A percentile compares a stretch with the other conserved stretches of the same genome.
Evolutionary conservation across 2,797 vertebrate genomes (phyloP).

Genomic region (Dendrocincla tyrannina): DNA sequence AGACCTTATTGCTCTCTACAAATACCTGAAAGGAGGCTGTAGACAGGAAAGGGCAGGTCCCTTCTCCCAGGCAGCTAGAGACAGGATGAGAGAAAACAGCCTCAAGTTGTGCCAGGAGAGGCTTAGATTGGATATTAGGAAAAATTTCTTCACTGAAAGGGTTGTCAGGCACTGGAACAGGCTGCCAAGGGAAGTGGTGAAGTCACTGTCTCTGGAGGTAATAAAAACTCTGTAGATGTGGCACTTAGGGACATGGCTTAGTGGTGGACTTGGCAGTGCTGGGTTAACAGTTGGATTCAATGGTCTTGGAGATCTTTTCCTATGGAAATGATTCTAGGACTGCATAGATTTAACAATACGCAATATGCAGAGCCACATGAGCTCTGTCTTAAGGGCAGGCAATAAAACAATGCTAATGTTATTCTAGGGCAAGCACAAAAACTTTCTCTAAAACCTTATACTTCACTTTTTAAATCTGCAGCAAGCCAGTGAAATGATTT

Average conservation of each 20-base stretch:
- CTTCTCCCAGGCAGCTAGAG: neutral
- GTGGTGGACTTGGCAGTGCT: neutral
- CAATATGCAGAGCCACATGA: neutral
- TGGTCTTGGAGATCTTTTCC: neutral
- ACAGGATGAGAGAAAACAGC: neutral
- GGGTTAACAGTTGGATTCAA: neutral
- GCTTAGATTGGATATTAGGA: neutral
- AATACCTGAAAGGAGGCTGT: neutral
- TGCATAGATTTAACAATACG: rapidly evolving
- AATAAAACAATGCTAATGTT: neutral
- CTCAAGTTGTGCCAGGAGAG: neutral
- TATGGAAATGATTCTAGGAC: neutral
- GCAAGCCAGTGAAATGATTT: neutral
- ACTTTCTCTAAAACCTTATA: neutral
- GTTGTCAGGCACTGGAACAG: neutral
- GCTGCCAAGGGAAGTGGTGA: neutral
- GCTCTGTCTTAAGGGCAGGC: neutral
- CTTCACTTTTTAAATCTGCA: neutral
- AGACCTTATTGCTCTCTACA: neutral
- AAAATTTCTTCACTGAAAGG: neutral
- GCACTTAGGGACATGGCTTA: neutral
- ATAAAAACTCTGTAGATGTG: neutral
- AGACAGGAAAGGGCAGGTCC: neutral
- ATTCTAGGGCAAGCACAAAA: neutral
- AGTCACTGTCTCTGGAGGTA: neutral